These are phyloP conservation scores for Aphidius colemani DNA, from an alignment of 2,888 invertebrate species.

Conservation along the genomic window DNA sequence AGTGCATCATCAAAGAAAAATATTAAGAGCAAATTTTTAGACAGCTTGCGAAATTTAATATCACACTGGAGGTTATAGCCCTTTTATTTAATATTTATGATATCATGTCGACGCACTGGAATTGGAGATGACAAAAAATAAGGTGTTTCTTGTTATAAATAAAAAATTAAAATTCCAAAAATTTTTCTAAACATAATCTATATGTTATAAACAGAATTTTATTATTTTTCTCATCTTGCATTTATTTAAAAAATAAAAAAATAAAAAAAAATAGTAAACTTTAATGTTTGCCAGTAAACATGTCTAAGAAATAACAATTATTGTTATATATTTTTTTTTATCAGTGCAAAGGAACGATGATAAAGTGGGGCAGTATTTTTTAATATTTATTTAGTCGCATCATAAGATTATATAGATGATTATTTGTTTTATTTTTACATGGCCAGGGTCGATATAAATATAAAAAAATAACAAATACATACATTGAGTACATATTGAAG, in stretches of 20 bases:
- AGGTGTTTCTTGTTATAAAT: conserved; percentile 44
- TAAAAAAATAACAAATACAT: background rate
- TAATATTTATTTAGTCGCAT: conserved; percentile 40
- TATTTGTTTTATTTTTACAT: conserved; percentile 30
- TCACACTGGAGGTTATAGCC: conserved; percentile 49
- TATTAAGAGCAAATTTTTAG: conserved; percentile 14
- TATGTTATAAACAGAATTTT: background rate
- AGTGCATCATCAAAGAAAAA: conserved; percentile 6
- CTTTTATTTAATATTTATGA: conserved; percentile 22
- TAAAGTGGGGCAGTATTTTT: conserved; percentile 40
- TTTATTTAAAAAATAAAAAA: conserved; percentile 1
- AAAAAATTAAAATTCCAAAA: conserved; percentile 5
- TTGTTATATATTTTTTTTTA: conserved; percentile 24
- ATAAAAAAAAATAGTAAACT: background rate
- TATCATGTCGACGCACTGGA: conserved; percentile 16
- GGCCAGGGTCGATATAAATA: conserved; percentile 20
- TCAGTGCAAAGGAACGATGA: conserved; percentile 29
- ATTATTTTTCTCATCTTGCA: conserved; percentile 5
- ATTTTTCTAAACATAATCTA: background rate
- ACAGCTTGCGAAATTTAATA: conserved; percentile 49
- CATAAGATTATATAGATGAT: conserved; percentile 30
- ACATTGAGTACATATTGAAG: background rate
- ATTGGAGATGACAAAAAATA: conserved; percentile 42
- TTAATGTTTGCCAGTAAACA: background rate
- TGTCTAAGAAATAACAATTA: background rate